These are phyloP conservation scores for Zaprionus gabonicus DNA, from an alignment of 1,140 invertebrate species.

Conservation along the genomic window DNA sequence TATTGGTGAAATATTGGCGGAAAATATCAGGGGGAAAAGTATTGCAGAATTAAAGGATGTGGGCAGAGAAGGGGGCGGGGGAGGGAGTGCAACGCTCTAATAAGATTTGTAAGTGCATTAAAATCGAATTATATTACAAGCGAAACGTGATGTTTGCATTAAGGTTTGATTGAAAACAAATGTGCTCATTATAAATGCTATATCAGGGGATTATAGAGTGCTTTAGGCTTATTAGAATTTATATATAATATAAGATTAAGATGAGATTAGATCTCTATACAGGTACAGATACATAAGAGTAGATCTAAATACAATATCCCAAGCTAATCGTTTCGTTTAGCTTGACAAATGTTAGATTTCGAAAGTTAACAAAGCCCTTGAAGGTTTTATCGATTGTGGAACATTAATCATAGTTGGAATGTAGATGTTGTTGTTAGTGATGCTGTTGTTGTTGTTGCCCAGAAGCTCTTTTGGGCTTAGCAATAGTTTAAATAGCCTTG, in stretches of 20 bases:
- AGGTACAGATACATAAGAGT: background rate
- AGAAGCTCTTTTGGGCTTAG: conserved; percentile 25
- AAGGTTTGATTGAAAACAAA: conserved; percentile 27
- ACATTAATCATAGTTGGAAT: conserved; percentile 40
- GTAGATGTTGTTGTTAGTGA: background rate
- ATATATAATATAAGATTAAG: background rate
- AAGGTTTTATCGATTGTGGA: conserved; percentile 6
- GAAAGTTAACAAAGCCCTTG: conserved; percentile 26
- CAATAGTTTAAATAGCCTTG: conserved; percentile 41
- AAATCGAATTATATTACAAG: conserved; percentile 19
- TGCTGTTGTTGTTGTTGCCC: conserved; percentile 5
- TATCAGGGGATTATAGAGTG: background rate
- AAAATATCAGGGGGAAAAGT: background rate
- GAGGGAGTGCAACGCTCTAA: conserved; percentile 18
- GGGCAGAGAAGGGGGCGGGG: background rate
- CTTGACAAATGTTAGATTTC: conserved; percentile 38
- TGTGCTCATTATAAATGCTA: background rate
- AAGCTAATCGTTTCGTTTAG: background rate
- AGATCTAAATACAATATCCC: background rate
- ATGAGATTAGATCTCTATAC: background rate
- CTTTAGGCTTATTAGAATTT: background rate
- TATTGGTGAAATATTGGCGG: conserved; percentile 1
- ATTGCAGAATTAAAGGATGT: background rate
- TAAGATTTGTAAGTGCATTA: conserved; percentile 33
- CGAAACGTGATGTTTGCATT: conserved; percentile 24